Percentiles rank a stretch among this genome's conserved stretches.
Conservation (phyloP, 1,140 invertebrate species). For the Drosophila ficusphila region DNA sequence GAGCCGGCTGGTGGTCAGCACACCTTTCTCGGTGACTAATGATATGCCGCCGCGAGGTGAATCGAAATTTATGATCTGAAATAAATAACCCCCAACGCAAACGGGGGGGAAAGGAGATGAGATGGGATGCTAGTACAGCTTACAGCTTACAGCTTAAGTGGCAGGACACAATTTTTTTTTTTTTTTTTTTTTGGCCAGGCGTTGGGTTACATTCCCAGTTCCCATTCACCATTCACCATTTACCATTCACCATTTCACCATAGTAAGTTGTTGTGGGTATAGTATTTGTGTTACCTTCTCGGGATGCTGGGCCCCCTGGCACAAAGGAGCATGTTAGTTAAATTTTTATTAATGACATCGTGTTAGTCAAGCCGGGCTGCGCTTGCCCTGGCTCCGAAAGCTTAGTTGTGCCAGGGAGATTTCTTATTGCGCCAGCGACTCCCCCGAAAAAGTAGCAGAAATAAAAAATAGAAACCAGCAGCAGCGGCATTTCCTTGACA, state of each 20-base stretch:
- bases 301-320: conserved; percentile 1
- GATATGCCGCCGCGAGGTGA: conserved; percentile 91
- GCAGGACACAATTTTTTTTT: conserved; percentile 36
- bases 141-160: conserved; percentile 65
- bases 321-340: conserved; percentile 56
- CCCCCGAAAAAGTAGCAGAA: conserved; percentile 4
- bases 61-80: conserved; percentile 91
- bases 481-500: conserved; percentile 27
- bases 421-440: conserved; percentile 19
- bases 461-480: conserved; percentile 5
- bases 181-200: neutral
- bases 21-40: conserved; percentile 91
- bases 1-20: conserved; percentile 91
- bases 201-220: neutral
- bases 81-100: conserved; percentile 57
- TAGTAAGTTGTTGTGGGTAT: neutral
- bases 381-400: conserved; percentile 17
- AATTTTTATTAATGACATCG: conserved; percentile 72
- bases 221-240: too few relatives aligned
- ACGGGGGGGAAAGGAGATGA: conserved; percentile 23
- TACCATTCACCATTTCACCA: too few relatives aligned
- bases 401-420: conserved; percentile 16
- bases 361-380: conserved; percentile 48
- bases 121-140: too few relatives aligned
- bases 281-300: neutral